These are phyloP conservation scores for Nesometra sesokonis DNA, from an alignment of 35 echinoderm and acorn worm species.

Conservation along the genomic window DNA sequence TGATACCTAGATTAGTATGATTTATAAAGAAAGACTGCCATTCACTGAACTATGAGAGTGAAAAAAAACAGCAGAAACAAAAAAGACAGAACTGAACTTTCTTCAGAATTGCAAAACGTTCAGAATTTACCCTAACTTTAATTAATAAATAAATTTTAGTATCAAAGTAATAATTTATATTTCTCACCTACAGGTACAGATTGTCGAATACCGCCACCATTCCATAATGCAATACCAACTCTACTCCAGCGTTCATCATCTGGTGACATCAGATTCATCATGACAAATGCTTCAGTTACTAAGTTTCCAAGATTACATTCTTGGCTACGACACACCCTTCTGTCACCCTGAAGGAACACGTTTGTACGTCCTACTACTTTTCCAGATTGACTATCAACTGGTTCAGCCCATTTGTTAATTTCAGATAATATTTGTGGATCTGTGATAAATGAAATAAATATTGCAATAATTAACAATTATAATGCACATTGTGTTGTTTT, in stretches of 20 bases:
- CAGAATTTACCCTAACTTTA: too few relatives aligned
- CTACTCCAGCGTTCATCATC: conserved; percentile 64
- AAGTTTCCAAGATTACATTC: conserved; percentile 48
- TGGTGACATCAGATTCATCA: conserved; percentile 1
- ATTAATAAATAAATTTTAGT: too few relatives aligned
- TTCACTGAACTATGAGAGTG: too few relatives aligned
- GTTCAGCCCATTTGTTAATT: conserved; percentile 20
- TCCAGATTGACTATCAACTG: background rate
- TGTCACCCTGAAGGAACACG: conserved; percentile 21
- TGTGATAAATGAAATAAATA: background rate
- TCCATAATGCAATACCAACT: conserved; percentile 67
- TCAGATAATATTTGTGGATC: conserved; percentile 14
- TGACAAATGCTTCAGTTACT: background rate
- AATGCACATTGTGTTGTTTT: background rate
- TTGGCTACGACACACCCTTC: conserved; percentile 4
- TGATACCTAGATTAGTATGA: too few relatives aligned
- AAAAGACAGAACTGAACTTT: too few relatives aligned
- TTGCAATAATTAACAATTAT: background rate
- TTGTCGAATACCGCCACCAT: conserved; percentile 63
- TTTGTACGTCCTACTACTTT: conserved; percentile 16
- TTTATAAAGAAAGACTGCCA: too few relatives aligned
- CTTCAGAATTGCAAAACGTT: too few relatives aligned
- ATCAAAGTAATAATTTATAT: too few relatives aligned
- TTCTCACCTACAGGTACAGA: conserved; percentile 39
- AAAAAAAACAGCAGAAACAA: too few relatives aligned